Evolutionary conservation across 2,888 invertebrate species (phyloP).

Genomic region (Hipparchia semele): DNA sequence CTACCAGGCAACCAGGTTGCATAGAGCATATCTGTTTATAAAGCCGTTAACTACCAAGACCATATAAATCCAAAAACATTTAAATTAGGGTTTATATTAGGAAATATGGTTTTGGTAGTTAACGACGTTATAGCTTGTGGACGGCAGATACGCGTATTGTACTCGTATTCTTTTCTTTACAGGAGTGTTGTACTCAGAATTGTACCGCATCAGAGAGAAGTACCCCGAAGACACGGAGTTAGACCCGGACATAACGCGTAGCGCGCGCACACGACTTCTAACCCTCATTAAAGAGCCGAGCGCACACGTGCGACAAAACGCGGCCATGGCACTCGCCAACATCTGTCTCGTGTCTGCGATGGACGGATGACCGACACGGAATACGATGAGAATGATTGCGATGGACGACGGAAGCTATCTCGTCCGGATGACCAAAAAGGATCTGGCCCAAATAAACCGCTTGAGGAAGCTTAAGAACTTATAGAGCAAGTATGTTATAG

Average conservation of each 20-base stretch:
- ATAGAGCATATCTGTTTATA: too few relatives aligned
- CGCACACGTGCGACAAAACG: slow-evolving; percentile 79
- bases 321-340: slow-evolving; percentile 82
- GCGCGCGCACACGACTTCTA: slow-evolving; percentile 73
- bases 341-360: slow-evolving; percentile 56
- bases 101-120: too few relatives aligned
- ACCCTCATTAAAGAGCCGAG: slow-evolving; percentile 82
- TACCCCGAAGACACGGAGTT: slow-evolving; percentile 57
- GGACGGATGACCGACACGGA: slow-evolving; percentile 20
- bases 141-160: too few relatives aligned
- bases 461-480: slow-evolving; percentile 24
- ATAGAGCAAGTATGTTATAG: background rate
- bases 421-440: slow-evolving; percentile 19
- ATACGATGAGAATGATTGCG: background rate
- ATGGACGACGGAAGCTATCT: slow-evolving; percentile 29
- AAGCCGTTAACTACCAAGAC: too few relatives aligned
- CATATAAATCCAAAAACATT: too few relatives aligned
- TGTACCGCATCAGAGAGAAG: slow-evolving; percentile 61
- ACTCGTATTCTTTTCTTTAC: slow-evolving; percentile 2
- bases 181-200: slow-evolving; percentile 71
- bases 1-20: too few relatives aligned
- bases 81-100: too few relatives aligned
- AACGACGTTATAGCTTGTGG: too few relatives aligned
- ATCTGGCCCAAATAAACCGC: slow-evolving; percentile 28
- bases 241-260: slow-evolving; percentile 63